Base-by-base conservation (phyloP, 2,113 vertebrate species). In the Etia nguti region DNA sequence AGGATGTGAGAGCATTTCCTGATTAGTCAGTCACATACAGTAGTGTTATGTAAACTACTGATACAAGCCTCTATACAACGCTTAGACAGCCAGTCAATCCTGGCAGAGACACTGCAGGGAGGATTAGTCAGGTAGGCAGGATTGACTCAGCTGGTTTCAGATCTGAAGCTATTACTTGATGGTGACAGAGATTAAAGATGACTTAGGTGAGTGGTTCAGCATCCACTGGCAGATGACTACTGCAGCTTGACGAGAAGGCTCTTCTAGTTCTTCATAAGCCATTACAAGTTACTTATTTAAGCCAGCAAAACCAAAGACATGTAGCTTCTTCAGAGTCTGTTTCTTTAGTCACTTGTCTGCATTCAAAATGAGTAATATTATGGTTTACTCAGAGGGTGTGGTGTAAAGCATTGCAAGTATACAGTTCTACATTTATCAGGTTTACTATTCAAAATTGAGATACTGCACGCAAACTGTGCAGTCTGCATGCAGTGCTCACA, bases 61-160 rank as follows among this genome's bases (percentile, higher is more conserved):
- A 75, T 59, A 82, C 38, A 11, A 43, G 41, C 60, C 65, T 83
- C 73, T 34, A 65, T 84, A 54, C 43, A 68, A 55, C 11, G 2
- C 55, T 62, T 56, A 34, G 38, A 56, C 10, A 60, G 41, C 3
- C 26, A 60, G 52, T 79, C 60, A 85, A 31, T 85, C 60, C 84
- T 83, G 79, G 86, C 87, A 84, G 60, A 70, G 43, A 24, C 38
- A 79, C 60, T 6, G 34, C 20, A 18, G 38, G 56, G 46, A 55
- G 79, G 92, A 93, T 94, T 92, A 85, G 75, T 84, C 60, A 81
- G 57, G 55, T 55, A 83, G 73, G 41, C 18, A 83, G 86, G 80
- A 86, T 84, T 86, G 89, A 88, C 85, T 91, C 83, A 85, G 60
- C 59, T 86, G 50, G 36, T 86, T 36, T 89, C 43, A 86, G 81